Conservation (phyloP, 2,888 invertebrate species). For the Herminia tarsipennalis region DNA sequence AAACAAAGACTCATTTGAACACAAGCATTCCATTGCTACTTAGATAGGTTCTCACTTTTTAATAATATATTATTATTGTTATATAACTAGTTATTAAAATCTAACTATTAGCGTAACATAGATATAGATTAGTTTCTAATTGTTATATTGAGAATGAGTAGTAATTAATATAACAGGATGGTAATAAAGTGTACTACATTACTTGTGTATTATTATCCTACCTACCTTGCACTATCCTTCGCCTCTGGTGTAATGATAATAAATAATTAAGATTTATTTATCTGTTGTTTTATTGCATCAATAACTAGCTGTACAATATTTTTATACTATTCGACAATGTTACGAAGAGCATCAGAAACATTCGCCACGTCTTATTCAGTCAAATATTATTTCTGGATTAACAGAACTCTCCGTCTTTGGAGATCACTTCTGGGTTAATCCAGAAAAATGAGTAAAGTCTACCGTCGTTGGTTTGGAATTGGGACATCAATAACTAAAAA, state of each 20-base stretch:
- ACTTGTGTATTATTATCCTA: conserved; percentile 43
- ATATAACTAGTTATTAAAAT: conserved; percentile 47
- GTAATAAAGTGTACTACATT: conserved; percentile 62
- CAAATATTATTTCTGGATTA: too few relatives aligned
- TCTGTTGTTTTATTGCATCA: conserved; percentile 76
- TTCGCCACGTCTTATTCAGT: too few relatives aligned
- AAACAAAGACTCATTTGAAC: conserved; percentile 45
- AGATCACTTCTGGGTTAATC: too few relatives aligned
- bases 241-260: conserved; percentile 63
- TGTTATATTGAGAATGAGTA: conserved; percentile 40
- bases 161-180: conserved; percentile 41
- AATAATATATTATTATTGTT: conserved; percentile 48
- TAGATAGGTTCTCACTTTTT: conserved; percentile 52
- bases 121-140: conserved; percentile 56
- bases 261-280: conserved; percentile 61
- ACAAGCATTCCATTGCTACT: conserved; percentile 44
- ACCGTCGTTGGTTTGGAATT: too few relatives aligned
- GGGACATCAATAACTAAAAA: too few relatives aligned
- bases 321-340: conserved; percentile 39
- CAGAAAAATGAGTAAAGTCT: too few relatives aligned
- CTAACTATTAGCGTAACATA: conserved; percentile 57
- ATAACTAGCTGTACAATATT: conserved; percentile 54
- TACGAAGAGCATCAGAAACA: conserved; percentile 7
- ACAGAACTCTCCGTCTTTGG: too few relatives aligned
- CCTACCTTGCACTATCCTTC: conserved; percentile 52